Base-by-base conservation (phyloP, 2,888 invertebrate genomes). In the Anaspis maculata region DNA sequence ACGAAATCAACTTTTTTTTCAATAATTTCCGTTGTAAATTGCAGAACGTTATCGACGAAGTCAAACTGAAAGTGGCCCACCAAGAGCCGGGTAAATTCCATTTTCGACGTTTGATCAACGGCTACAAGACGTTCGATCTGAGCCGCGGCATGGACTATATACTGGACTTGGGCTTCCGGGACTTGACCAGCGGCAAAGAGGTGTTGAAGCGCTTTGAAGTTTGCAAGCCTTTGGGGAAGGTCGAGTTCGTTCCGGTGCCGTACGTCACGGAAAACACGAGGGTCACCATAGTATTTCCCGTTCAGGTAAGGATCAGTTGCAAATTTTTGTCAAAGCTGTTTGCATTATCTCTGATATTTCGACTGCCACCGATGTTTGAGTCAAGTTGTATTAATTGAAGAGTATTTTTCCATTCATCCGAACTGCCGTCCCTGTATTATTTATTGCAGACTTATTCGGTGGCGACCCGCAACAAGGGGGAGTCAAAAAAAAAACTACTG, bases 241-340 rank as follows among this genome's bases (percentile, higher is more conserved):
- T 91, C 5, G 90, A 95, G 59, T 78, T 96, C 37, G 76, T 94
- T 22, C 83, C 87, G 1, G 87, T 91, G 59, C 95, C 94, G 0
- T 96, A 95, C 67, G 95, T 96, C 1, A 96, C 95, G 0, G 96
- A 97, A 72, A 88, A 83, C 63, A 82, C 84, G 3, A 73, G 87
- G 44, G 74, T 95, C 3, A 77, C 80, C 36, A 69, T 94, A 44
- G 64, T 95, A 46, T 64, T 94, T 42, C 79, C 83, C 0, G 71
- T 86, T 3, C 72, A 75, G 54, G 68, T 74, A 52, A 60, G n/a
- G n/a, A n/a, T n/a, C n/a, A n/a, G n/a, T n/a, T n/a, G n/a, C n/a
- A n/a, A n/a, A n/a, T n/a, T n/a, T n/a, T n/a, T n/a, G n/a, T n/a
- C n/a, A n/a, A n/a, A n/a, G n/a, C n/a, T n/a, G n/a, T n/a, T n/a